Percentiles rank a stretch among this genome's conserved stretches.
Evolutionary conservation across 2,888 invertebrate genomes (phyloP).

Genomic region (Athrips mouffetella): DNA sequence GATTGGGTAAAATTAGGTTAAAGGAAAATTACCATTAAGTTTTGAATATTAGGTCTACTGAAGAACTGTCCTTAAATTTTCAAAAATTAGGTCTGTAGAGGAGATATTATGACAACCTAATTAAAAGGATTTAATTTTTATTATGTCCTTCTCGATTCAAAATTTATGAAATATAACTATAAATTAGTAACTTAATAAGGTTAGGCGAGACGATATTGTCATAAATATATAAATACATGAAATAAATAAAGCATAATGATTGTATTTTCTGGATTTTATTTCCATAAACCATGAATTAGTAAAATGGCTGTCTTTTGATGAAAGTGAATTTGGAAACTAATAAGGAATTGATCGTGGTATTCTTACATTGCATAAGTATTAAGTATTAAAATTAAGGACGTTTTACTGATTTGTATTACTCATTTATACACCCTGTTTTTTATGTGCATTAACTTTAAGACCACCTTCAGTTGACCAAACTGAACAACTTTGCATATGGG

Average conservation of each 20-base stretch:
- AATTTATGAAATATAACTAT: slow-evolving; percentile 76
- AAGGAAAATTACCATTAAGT: slow-evolving; percentile 56
- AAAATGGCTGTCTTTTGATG: too few relatives aligned
- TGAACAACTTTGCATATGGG: too few relatives aligned
- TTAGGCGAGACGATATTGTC: slow-evolving; percentile 80
- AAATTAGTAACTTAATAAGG: slow-evolving; percentile 77
- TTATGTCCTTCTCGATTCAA: slow-evolving; percentile 77
- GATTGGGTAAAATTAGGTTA: slow-evolving; percentile 53
- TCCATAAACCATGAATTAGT: neutral
- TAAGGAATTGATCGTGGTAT: too few relatives aligned
- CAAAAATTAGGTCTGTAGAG: slow-evolving; percentile 58
- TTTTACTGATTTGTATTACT: too few relatives aligned
- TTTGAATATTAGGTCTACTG: slow-evolving; percentile 57
- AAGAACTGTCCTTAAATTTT: slow-evolving; percentile 53
- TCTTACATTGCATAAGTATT: too few relatives aligned
- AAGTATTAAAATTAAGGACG: too few relatives aligned
- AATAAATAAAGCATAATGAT: slow-evolving; percentile 80
- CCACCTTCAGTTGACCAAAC: too few relatives aligned
- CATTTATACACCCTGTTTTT: too few relatives aligned
- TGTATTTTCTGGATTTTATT: slow-evolving; percentile 70
- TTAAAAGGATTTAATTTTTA: slow-evolving; percentile 70
- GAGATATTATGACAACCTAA: slow-evolving; percentile 55
- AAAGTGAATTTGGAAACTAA: too few relatives aligned
- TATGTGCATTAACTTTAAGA: too few relatives aligned
- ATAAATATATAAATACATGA: slow-evolving; percentile 80